Evolutionary conservation across 2,888 invertebrate species (phyloP).

Genomic region (Nemurella pictetii): DNA sequence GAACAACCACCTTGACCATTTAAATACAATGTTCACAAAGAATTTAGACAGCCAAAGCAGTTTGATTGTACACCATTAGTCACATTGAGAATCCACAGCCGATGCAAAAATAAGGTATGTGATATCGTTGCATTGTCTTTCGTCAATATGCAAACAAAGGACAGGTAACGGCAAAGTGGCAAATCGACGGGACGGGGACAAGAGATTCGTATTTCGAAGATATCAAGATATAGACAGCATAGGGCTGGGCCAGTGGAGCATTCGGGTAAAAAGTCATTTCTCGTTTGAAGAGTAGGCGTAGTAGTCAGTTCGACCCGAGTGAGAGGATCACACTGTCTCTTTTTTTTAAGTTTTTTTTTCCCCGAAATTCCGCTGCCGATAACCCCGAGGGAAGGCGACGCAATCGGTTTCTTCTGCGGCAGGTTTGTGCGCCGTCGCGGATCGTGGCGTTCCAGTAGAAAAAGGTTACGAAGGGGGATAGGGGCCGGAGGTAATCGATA

Average conservation of each 20-base stretch:
- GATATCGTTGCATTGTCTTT: not conserved
- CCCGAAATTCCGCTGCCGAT: too few species aligned
- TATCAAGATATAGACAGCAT: not conserved
- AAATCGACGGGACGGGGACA: not conserved
- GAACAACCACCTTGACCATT: too few species aligned
- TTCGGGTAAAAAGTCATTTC: not conserved
- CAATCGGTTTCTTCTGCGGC: too few species aligned
- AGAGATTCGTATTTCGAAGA: not conserved
- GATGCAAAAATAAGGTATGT: not conserved
- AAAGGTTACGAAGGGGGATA: not conserved
- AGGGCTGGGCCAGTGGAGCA: not conserved
- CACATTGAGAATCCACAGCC: not conserved
- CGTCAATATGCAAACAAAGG: not conserved
- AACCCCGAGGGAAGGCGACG: too few species aligned
- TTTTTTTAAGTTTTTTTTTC: too few species aligned
- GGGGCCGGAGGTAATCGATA: not conserved
- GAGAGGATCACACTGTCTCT: too few species aligned
- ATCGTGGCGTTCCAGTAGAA: not conserved
- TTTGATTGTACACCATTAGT: not conserved
- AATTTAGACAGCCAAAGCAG: too few species aligned
- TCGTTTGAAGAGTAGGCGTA: not conserved
- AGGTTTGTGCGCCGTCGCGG: too few species aligned
- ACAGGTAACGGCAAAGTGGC: not conserved
- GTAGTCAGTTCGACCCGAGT: too few species aligned
- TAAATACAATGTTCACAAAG: too few species aligned